Base-by-base conservation (phyloP, 2,888 invertebrate species). In the Clanis bilineata region DNA sequence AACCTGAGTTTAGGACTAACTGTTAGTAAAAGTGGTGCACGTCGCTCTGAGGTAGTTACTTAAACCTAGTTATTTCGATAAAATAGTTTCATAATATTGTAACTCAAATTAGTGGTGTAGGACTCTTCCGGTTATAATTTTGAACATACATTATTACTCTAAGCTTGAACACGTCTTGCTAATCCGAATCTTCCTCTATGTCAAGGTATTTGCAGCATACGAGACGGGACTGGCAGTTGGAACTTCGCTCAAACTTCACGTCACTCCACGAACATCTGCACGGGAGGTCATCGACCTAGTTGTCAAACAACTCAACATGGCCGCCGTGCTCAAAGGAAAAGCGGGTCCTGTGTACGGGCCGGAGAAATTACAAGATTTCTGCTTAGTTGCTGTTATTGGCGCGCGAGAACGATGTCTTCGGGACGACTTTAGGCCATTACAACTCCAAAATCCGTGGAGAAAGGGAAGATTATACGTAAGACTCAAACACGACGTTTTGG, bases 211-310 rank as follows among this genome's bases (percentile, higher is more conserved):
- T 80, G 98, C 98, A 5, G 98, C 99, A 0, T 99, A 99, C 84
- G 97, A 98, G 70, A 98, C 98, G 0, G 99, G 99, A 7, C 90
- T 99, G 68, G 97, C 98, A 1, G 95, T 95, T 64, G 98, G 98
- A 5, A 98, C 98, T 0, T 98, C 98, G 72, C 94, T 99, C 38
- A 98, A 98, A 75, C 92, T 99, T 2, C 98, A 98, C 83, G 97
- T 99, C 0, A 98, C 98, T 0, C 96, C 97, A 0, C 94, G 96
- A 70, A 99, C 99, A 0, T 97, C 98, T 0, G 97, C 98, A 0
- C 94, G 98, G 15, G 99, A 99, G 88, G 98, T 99, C 58, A 97
- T 99, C 64, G 97, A 98, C 86, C 93, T 99, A 64, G 98, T 99
- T 22, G 97, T 99, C 58, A 97, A 98, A 81, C 98, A 99, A 85